A percentile compares a stretch with the other conserved stretches of the same genome.
These are phyloP conservation scores for Solenodon paradoxus DNA, from an alignment of 2,113 vertebrate species.

Conservation along the genomic window DNA sequence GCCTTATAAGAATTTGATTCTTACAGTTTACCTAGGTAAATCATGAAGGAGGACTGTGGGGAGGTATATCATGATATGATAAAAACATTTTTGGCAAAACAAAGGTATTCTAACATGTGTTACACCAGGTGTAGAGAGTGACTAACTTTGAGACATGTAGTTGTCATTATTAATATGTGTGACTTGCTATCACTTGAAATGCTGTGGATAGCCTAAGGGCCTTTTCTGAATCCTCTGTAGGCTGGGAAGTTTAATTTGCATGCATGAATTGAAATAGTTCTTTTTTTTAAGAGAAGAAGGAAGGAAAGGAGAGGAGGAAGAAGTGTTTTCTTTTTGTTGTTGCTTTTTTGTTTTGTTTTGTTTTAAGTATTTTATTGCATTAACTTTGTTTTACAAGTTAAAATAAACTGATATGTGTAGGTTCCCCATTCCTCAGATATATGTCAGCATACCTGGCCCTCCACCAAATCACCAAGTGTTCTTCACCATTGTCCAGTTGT, in stretches of 20 bases:
- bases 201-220: not conserved
- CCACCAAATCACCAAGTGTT: no score
- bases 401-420: no score
- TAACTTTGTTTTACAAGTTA: no score
- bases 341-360: no score
- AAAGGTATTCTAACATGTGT: conserved; percentile 17
- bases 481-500: no score
- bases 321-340: no score
- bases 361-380: no score
- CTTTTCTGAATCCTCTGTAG: conserved; percentile 49
- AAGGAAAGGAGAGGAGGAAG: no score
- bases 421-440: no score
- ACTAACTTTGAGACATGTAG: conserved; percentile 10
- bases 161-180: conserved; percentile 21
- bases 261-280: not conserved
- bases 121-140: not conserved
- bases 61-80: not conserved
- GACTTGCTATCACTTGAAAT: not conserved
- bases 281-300: no score
- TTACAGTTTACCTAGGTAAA: not conserved
- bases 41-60: not conserved
- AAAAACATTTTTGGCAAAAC: not conserved
- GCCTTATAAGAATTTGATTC: not conserved
- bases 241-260: conserved; percentile 2
- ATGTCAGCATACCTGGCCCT: no score